Percentiles rank a stretch among this genome's conserved stretches.
Conservation (phyloP, 2,113 vertebrate species). For the Melanostigma gelatinosum region DNA sequence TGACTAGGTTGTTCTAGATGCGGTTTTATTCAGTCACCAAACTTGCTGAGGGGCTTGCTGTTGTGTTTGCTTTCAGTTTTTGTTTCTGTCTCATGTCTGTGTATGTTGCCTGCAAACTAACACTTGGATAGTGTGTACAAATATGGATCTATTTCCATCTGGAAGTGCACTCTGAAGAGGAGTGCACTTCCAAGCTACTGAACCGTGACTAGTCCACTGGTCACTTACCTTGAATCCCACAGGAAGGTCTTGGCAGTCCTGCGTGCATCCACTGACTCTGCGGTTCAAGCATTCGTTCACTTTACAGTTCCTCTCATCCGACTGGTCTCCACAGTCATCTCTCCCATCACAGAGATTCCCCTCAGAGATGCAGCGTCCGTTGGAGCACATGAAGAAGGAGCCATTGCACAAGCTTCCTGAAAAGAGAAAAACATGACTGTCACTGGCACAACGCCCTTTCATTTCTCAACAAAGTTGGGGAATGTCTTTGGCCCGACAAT, state of each 20-base stretch:
- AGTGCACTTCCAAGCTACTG: neutral
- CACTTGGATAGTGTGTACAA: neutral
- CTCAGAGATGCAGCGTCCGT: slow-evolving; percentile 92
- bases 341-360: slow-evolving; percentile 88
- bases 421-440: slow-evolving; percentile 68
- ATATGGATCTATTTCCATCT: neutral
- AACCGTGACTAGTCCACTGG: neutral
- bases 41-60: neutral
- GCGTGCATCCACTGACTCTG: slow-evolving; percentile 93
- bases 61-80: neutral
- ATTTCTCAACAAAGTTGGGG: slow-evolving; percentile 17
- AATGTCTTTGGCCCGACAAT: slow-evolving; percentile 17
- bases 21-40: too few relatives aligned
- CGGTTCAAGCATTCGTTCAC: slow-evolving; percentile 97
- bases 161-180: neutral
- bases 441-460: slow-evolving; percentile 14
- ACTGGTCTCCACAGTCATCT: slow-evolving; percentile 93
- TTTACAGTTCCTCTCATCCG: slow-evolving; percentile 95
- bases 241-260: slow-evolving; percentile 95
- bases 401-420: slow-evolving; percentile 97
- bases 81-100: too few relatives aligned
- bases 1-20: neutral
- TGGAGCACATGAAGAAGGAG: slow-evolving; percentile 99
- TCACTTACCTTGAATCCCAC: slow-evolving; percentile 93
- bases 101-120: neutral